Evolutionary conservation across 2,888 invertebrate species (phyloP), one percentile per base, ranked within the genome.

Genomic region (Iselma pallidipennis): DNA sequence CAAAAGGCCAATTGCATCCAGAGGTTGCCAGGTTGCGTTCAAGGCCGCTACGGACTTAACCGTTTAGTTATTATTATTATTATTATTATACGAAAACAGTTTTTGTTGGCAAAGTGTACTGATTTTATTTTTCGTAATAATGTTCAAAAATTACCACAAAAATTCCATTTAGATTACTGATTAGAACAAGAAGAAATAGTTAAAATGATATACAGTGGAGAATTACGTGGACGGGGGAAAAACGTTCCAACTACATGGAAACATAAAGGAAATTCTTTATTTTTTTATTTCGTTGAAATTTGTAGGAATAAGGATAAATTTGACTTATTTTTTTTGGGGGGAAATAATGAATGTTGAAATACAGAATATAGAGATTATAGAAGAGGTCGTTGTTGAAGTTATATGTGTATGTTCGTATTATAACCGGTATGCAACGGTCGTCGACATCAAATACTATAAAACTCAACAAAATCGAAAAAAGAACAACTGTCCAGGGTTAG

Each of bases 341-440:
- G n/a, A n/a, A n/a, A n/a, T n/a, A n/a, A n/a, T n/a, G n/a, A n/a
- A n/a, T n/a, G n/a, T n/a, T n/a, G n/a, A n/a, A n/a, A n/a, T n/a
- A n/a, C n/a, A n/a, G n/a, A n/a, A n/a, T n/a, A n/a, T n/a, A 33
- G 33, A 33, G 10, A 33, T 54, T 54, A 59, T 54, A 59, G 33
- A 56, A 57, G 55, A 60, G 57, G 57, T 56, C 52, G 49, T 52
- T 37, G 16, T 16, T 7, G 37, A 16, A 16, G 16, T 37, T 37
- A 37, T 37, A 37, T 37, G 16, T 37, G 37, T 37, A 37, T 37
- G 16, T 37, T 14, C 16, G 14, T n/a, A 26, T 58, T 58, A 55
- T 55, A 55, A 62, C 62, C 62, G 62, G 62, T 62, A 62, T 62
- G 62, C 58, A 62, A 58, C 62, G 62, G 62, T 62, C 62, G 59